Evolutionary conservation across 2,797 vertebrate species (phyloP).

Genomic region (Semaprochilodus insignis): DNA sequence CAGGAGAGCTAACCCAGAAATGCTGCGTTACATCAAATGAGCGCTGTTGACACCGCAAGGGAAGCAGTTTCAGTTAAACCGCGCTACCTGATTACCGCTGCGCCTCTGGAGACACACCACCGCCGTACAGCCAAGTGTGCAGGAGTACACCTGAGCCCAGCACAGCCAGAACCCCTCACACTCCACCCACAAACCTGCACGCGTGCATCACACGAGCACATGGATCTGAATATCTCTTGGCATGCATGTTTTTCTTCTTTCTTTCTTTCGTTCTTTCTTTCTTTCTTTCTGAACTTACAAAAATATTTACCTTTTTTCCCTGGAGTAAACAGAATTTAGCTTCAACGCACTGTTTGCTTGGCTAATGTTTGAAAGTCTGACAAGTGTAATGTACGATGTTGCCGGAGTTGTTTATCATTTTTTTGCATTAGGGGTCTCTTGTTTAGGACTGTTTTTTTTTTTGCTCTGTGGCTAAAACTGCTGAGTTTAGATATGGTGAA

Average conservation of each 20-base stretch:
- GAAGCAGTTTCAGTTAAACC: conserved; percentile 76
- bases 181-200: conserved; percentile 62
- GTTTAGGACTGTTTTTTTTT: conserved; percentile 78
- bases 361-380: conserved; percentile 83
- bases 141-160: conserved; percentile 68
- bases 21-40: conserved; percentile 59
- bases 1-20: conserved; percentile 69
- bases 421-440: conserved; percentile 75
- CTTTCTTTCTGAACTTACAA: conserved; percentile 66
- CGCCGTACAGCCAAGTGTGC: conserved; percentile 8
- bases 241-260: conserved; percentile 55
- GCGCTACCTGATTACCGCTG: conserved; percentile 65
- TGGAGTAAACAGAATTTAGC: conserved; percentile 79
- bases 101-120: conserved; percentile 45
- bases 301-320: conserved; percentile 73
- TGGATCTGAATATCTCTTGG: conserved; percentile 19
- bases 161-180: conserved; percentile 65
- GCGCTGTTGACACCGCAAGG: conserved; percentile 64
- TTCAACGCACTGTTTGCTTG: conserved; percentile 72
- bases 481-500: conserved; percentile 83
- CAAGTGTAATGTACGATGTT: conserved; percentile 80
- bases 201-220: conserved; percentile 59
- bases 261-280: conserved; percentile 69
- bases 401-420: conserved; percentile 87
- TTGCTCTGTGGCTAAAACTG: conserved; percentile 77